These are phyloP conservation scores for Leguminivora glycinivorella DNA, from an alignment of 1,140 invertebrate species.

Conservation along the genomic window DNA sequence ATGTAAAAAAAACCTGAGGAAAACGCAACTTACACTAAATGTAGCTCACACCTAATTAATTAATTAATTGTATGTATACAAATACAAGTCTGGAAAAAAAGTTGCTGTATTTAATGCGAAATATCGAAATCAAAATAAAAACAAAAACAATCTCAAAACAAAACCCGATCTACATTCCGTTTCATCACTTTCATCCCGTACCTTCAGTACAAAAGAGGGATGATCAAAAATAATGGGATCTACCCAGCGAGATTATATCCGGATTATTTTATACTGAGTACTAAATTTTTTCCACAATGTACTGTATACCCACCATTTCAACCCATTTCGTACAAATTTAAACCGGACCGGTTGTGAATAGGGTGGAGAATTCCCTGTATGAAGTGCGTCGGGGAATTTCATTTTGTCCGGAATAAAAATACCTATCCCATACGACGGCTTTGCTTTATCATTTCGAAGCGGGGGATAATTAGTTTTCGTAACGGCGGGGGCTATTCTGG, in stretches of 20 bases:
- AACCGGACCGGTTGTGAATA: background rate
- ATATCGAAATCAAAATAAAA: background rate
- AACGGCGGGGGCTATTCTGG: constrained; percentile 65
- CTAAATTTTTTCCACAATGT: constrained; percentile 53
- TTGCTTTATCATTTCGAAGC: constrained; percentile 77
- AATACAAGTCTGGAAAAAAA: too few species aligned
- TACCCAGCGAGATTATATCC: constrained; percentile 72
- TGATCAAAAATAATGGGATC: constrained; percentile 78
- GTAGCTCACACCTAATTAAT: too few species aligned
- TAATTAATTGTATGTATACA: too few species aligned
- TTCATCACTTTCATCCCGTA: constrained; percentile 22
- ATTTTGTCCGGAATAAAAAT: constrained; percentile 77
- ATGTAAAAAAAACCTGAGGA: too few species aligned
- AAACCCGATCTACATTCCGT: constrained; percentile 24
- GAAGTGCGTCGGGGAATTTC: constrained; percentile 54
- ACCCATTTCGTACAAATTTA: background rate
- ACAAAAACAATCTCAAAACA: constrained; percentile 17
- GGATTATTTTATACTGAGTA: constrained; percentile 74
- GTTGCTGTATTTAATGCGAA: too few species aligned
- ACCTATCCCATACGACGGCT: constrained; percentile 69
- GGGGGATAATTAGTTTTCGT: constrained; percentile 75
- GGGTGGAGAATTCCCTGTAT: constrained; percentile 36
- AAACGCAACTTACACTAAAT: too few species aligned
- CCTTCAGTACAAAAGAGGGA: constrained; percentile 47
- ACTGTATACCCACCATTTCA: constrained; percentile 20